Conservation (phyloP, 2,797 vertebrate species). For the Euthynnus affinis region DNA sequence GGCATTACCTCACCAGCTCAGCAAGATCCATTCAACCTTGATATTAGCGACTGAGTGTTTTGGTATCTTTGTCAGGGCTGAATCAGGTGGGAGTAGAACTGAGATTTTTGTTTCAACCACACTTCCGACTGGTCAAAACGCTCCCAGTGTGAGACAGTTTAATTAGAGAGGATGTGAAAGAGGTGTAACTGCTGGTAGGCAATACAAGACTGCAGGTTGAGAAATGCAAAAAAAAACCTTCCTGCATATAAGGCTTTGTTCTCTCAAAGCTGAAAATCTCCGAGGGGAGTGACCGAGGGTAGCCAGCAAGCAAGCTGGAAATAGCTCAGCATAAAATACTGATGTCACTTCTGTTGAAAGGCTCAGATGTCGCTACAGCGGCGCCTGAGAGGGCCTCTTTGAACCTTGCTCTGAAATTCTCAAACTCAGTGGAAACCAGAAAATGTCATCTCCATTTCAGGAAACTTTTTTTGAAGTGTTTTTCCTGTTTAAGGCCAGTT, state of each 20-base stretch:
- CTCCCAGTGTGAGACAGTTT: constrained; percentile 63
- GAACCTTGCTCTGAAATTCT: constrained; percentile 54
- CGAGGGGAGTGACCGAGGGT: constrained; percentile 22
- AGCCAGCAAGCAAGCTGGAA: constrained; percentile 46
- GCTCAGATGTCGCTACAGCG: constrained; percentile 59
- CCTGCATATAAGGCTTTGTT: constrained; percentile 45
- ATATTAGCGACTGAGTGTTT: constrained; percentile 11
- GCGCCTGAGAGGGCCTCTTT: constrained; percentile 49
- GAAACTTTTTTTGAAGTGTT: constrained; percentile 43
- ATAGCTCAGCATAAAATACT: constrained; percentile 47
- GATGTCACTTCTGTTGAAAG: constrained; percentile 56
- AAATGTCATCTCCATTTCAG: constrained; percentile 42
- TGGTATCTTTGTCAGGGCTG: constrained; percentile 32
- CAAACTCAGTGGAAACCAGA: constrained; percentile 54
- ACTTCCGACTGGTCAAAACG: constrained; percentile 48
- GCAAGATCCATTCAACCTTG: constrained; percentile 26
- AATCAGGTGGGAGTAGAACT: constrained; percentile 43
- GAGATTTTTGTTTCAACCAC: constrained; percentile 39
- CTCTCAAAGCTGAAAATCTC: constrained; percentile 49
- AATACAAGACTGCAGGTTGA: constrained; percentile 32
- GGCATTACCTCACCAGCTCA: constrained; percentile 29
- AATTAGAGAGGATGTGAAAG: constrained; percentile 64
- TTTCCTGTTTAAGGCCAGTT: constrained; percentile 28
- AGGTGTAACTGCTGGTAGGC: constrained; percentile 34
- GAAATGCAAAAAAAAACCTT: constrained; percentile 35